Evolutionary conservation across 2,797 vertebrate species (phyloP).

Genomic region (Spea hammondii): DNA sequence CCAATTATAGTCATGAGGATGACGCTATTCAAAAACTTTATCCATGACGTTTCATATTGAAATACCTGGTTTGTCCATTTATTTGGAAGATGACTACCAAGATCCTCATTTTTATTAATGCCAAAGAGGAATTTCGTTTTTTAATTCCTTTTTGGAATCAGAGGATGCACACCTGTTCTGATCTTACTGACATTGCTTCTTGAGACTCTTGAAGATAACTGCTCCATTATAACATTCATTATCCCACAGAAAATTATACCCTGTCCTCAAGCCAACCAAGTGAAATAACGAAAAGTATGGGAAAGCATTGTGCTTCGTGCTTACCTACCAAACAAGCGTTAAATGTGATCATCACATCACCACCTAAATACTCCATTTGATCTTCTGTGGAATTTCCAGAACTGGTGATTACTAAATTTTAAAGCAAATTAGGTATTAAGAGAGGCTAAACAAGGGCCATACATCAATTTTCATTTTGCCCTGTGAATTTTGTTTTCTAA

Average conservation of each 20-base stretch:
- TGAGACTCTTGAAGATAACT: not conserved
- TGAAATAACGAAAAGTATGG: slow-evolving; percentile 2
- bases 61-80: too few species aligned
- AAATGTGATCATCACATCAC: not conserved
- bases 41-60: too few species aligned
- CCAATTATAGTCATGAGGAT: too few species aligned
- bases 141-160: not conserved
- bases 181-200: not conserved
- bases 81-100: too few species aligned
- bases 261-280: not conserved
- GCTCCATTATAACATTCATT: not conserved
- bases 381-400: not conserved
- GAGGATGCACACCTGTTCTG: not conserved
- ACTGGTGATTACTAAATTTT: not conserved
- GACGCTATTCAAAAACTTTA: too few species aligned
- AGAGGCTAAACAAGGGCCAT: too few species aligned
- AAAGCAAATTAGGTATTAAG: too few species aligned
- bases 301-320: not conserved
- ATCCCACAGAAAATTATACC: not conserved
- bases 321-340: not conserved
- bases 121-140: too few species aligned
- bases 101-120: too few species aligned
- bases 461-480: too few species aligned
- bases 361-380: not conserved
- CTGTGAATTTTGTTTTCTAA: too few species aligned